Conservation (phyloP, 2,113 vertebrate genomes). For the Haemorhous mexicanus region DNA sequence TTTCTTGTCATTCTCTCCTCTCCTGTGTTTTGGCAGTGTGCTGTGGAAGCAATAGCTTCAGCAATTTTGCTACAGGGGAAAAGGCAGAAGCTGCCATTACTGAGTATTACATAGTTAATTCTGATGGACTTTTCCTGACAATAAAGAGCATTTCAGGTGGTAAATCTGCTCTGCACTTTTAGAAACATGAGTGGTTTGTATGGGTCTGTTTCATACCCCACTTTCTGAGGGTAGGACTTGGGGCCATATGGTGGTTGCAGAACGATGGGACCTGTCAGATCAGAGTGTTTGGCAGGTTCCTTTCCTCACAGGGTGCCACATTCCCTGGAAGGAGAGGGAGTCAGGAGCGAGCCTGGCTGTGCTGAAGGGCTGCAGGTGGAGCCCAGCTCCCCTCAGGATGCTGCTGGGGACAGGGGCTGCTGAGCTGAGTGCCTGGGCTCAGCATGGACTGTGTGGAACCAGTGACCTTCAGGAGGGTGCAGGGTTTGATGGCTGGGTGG, state of each 20-base stretch:
- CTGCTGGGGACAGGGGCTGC: neutral
- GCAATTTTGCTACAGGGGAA: neutral
- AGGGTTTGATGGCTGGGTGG: neutral
- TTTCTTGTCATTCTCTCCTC: neutral
- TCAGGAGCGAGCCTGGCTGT: rapidly evolving
- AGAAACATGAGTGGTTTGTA: neutral
- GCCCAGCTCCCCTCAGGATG: neutral
- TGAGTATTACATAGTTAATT: neutral
- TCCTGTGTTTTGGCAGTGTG: neutral
- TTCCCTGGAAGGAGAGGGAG: neutral
- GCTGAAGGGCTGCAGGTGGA: neutral
- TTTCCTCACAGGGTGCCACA: neutral
- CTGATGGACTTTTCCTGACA: neutral
- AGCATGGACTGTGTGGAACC: rapidly evolving
- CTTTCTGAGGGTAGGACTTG: neutral
- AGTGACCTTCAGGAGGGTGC: neutral
- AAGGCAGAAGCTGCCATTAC: neutral
- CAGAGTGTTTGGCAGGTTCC: neutral
- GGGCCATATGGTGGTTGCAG: neutral
- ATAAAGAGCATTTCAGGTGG: neutral
- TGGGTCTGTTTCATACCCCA: neutral
- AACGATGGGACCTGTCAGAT: neutral
- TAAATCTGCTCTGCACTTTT: neutral
- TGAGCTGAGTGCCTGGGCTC: neutral
- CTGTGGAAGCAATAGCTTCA: neutral